Evolutionary conservation across 2,888 invertebrate genomes (phyloP).

Genomic region (Desoria tigrina): DNA sequence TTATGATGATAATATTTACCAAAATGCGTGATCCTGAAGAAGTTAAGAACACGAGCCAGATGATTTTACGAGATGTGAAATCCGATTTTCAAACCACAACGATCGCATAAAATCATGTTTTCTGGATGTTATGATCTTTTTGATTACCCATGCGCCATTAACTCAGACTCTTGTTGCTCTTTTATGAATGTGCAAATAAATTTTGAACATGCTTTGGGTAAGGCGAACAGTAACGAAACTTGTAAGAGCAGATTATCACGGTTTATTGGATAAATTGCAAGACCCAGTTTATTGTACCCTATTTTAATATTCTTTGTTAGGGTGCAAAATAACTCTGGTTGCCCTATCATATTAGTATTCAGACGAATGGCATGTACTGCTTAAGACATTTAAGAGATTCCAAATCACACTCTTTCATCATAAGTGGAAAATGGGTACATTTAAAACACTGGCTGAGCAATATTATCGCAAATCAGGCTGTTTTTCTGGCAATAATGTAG

Average conservation of each 20-base stretch:
- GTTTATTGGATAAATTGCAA: conserved; percentile 14
- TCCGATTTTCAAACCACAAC: conserved; percentile 26
- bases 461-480: no score
- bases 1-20: conserved; percentile 26
- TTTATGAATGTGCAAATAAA: conserved; percentile 34
- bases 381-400: no score
- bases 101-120: conserved; percentile 17
- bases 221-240: no score
- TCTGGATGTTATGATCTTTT: conserved; percentile 8
- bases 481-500: no score
- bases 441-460: no score
- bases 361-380: no score
- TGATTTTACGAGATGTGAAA: conserved; percentile 34
- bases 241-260: no score
- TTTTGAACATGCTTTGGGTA: conserved; percentile 21
- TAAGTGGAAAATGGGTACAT: no score
- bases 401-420: no score
- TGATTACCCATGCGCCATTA: conserved; percentile 17
- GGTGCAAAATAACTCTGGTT: no score
- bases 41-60: conserved; percentile 32
- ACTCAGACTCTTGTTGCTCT: conserved; percentile 24
- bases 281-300: conserved; percentile 16
- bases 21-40: conserved; percentile 32
- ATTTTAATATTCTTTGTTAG: no score
- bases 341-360: no score